Base-by-base conservation (phyloP, 2,113 vertebrate genomes). In the Oreochromis niloticus region DNA sequence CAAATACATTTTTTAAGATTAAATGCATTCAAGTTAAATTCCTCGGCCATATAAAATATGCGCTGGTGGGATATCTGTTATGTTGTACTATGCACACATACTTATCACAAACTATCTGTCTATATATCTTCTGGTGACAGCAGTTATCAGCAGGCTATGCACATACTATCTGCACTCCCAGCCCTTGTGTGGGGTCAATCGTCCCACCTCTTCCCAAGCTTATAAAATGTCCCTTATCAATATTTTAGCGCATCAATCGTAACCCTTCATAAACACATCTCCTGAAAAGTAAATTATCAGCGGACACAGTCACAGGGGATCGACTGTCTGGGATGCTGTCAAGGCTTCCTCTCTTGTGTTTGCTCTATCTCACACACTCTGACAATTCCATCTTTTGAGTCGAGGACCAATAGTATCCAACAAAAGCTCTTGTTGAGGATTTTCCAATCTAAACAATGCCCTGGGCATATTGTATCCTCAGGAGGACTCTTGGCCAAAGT, bases 171-270 rank as follows among this genome's bases (percentile, higher is more conserved):
- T 52, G 43, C 61, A 82, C 83, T 87, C 9, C 6, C 71, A 61
- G 87, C 32, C 59, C 88, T 71, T 80, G 50, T 82, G 81, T n/a
- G 63, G 90, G 93, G 93, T 94, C 94, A 95, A 92, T 66, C 30
- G 81, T 82, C 87, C 82, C 86, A 87, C 92, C 89, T 90, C 90
- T 92, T 80, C 79, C 88, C 85, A 81, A 92, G 91, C 92, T 93
- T 85, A 91, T 92, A 93, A 94, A 95, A 95, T 96, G 93, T 95
- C 86, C 93, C 85, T 30, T 89, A 96, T 96, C 93, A 96, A 96
- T 96, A 95, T 95, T 95, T 95, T 85, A 96, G 87, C 91, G 85
- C 88, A 92, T 93, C 93, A 94, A 95, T 95, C 93, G 93, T 94
- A 94, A 94, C 92, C 92, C 85, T 93, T 91, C 88, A 93, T 93